These are phyloP conservation scores for Scrobipalpa atriplicella DNA, from an alignment of 2,888 invertebrate genomes.

Conservation along the genomic window DNA sequence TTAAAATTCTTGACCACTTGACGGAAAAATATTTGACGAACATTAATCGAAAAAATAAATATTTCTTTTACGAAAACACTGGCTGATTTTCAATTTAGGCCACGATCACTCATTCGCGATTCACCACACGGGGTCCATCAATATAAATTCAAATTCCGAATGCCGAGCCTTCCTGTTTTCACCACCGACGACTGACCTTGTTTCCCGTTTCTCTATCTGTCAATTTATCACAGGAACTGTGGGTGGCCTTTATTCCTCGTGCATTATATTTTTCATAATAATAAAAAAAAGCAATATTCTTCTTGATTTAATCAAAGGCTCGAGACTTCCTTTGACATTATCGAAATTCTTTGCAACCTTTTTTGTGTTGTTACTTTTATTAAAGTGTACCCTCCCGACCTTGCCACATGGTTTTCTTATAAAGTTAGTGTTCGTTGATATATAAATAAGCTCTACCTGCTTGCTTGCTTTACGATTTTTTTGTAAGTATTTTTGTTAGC, in stretches of 20 bases:
- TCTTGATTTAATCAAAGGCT: neutral
- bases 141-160: constrained; percentile 26
- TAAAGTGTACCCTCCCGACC: neutral
- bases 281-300: neutral
- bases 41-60: constrained; percentile 1
- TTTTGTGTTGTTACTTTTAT: neutral
- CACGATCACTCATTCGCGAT: constrained; percentile 17
- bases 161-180: constrained; percentile 24
- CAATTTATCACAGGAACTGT: constrained; percentile 1
- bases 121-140: constrained; percentile 24
- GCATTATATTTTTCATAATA: neutral
- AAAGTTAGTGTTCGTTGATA: too few relatives aligned
- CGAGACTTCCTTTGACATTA: neutral
- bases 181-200: constrained; percentile 7
- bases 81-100: constrained; percentile 17
- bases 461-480: too few relatives aligned
- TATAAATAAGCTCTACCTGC: too few relatives aligned
- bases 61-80: neutral
- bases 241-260: neutral
- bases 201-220: constrained; percentile 4
- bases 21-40: too few relatives aligned
- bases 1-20: too few relatives aligned
- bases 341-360: neutral
- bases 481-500: too few relatives aligned
- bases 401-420: too few relatives aligned